Percentiles rank a stretch among this genome's conserved stretches.
These are phyloP conservation scores for Syngnathus scovelli DNA, from an alignment of 2,113 vertebrate species.

Conservation along the genomic window DNA sequence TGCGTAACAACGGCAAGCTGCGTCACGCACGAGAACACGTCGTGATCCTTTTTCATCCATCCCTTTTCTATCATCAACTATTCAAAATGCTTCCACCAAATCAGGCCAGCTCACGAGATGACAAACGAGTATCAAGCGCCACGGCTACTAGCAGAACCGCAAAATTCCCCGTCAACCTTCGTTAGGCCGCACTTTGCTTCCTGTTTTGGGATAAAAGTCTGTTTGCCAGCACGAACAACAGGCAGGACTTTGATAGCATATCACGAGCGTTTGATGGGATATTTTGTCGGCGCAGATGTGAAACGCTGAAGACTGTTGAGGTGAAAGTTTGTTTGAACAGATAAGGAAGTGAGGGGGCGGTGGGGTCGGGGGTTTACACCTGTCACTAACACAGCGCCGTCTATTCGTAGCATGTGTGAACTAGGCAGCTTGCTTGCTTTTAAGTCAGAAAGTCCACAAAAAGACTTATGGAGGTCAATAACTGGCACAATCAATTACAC, in stretches of 20 bases:
- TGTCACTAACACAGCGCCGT: neutral
- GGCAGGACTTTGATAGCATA: neutral
- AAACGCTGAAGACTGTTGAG: neutral
- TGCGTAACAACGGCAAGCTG: neutral
- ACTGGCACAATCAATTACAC: neutral
- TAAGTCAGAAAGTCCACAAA: neutral
- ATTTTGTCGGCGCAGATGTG: neutral
- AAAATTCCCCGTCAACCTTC: neutral
- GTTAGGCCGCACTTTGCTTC: neutral
- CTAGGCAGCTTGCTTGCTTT: neutral
- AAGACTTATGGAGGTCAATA: neutral
- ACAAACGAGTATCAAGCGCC: too few relatives aligned
- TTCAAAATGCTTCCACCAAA: neutral
- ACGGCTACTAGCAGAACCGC: too few relatives aligned
- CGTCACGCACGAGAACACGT: conserved; percentile 6
- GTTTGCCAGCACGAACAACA: neutral
- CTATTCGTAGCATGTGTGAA: neutral
- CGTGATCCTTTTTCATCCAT: too few relatives aligned
- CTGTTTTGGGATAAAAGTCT: neutral
- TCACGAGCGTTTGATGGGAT: neutral
- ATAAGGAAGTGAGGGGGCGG: neutral
- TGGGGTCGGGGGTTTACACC: neutral
- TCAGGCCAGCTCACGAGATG: neutral
- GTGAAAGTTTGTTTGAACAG: conserved; percentile 2
- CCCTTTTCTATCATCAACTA: too few relatives aligned